A percentile compares a stretch with the other conserved stretches of the same genome.
phyloP scores from a whole-genome alignment of 2,888 invertebrate species.

The Bibio marci region DNA sequence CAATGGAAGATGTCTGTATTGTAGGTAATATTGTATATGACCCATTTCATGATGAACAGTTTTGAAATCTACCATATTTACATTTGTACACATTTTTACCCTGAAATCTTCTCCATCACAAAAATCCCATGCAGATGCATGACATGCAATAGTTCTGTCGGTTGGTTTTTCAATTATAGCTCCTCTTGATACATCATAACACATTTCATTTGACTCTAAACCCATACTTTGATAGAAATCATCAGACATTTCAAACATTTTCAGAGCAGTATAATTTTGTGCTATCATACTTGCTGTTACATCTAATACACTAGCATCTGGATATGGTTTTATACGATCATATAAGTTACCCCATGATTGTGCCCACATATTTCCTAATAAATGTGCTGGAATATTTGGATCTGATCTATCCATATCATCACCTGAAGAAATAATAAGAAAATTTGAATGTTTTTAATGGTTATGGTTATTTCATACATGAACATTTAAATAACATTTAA shows the following conservation, averaged over 20 bases:
- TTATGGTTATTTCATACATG: conserved; percentile 13
- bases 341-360: conserved; percentile 31
- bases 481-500: no score
- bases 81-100: conserved; percentile 10
- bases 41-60: conserved; percentile 44
- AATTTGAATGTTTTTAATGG: conserved; percentile 25
- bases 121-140: conserved; percentile 39
- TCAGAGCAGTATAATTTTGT: conserved; percentile 15
- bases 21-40: conserved; percentile 58
- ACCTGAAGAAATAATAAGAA: neutral
- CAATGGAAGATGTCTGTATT: conserved; percentile 51
- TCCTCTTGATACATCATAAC: conserved; percentile 21
- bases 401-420: neutral
- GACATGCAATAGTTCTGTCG: conserved; percentile 34
- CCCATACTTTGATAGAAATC: conserved; percentile 32
- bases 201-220: conserved; percentile 29
- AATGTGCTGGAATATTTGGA: conserved; percentile 31
- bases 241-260: conserved; percentile 32
- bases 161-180: conserved; percentile 35
- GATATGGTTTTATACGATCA: conserved; percentile 25
- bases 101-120: conserved; percentile 32
- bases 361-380: conserved; percentile 31
- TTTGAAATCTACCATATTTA: conserved; percentile 9
- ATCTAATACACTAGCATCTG: conserved; percentile 22
- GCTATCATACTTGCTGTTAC: conserved; percentile 30